Evolutionary conservation across 1,140 invertebrate species (phyloP), one percentile per base, ranked within the genome.

Genomic region (Bombyx mori): DNA sequence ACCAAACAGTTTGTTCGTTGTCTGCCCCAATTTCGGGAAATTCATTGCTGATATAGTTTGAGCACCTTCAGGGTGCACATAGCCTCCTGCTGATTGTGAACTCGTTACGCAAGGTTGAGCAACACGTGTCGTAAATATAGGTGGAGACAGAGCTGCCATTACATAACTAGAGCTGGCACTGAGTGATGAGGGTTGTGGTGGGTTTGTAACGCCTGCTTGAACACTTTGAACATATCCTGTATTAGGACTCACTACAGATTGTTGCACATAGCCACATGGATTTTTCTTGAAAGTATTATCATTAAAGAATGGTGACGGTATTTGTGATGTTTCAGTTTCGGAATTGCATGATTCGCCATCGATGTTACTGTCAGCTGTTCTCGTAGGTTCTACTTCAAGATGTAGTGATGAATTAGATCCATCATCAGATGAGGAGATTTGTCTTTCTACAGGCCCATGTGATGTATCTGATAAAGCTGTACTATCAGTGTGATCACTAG

Each of bases 401-500:
- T 75, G 73, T 8, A 86, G 60, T 7, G 84, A 86, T 10, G 81
- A 76, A 67, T 78, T 68, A 7, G 82, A 84, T 42, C 78, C 73
- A 54, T 82, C 81, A 62, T 87, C 84, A 12, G 81, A 86, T 8
- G 77, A 74, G 6, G 81, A 83, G 7, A 63, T 66, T 58, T 83
- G 78, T 61, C 81, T 65, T 9, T 84, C 81, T 0, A 79, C 61
- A 22, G 73, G 62, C 9, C 66, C 81, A 54, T 68, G 67, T 9
- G 81, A 84, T 5, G 73, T 77, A 52, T 87, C 76, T 42, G 84
- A 86, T n/a, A 87, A 52, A 42, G 70, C 79, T 7, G 85, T 86
- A 51, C 85, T 87, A 59, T 88, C 83, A 9, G 87, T 87, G 10
- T 82, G 79, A 55, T 86, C 84, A 68, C 82, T 87, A 44, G 76